Evolutionary conservation across 2,888 invertebrate species (phyloP).

Genomic region (Pimpla rufipes): DNA sequence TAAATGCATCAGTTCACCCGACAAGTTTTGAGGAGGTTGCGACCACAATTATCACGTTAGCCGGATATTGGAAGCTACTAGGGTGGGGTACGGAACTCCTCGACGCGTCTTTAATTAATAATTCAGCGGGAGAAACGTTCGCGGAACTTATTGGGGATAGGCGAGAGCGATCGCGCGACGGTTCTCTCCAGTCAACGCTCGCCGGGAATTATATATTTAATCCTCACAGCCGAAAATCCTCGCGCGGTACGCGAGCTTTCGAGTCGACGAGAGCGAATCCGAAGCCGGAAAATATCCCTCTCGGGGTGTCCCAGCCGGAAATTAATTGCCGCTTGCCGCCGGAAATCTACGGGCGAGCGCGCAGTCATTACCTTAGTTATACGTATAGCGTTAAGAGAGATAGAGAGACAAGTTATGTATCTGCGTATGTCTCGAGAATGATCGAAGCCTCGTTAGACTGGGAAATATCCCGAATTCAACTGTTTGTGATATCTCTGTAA

Average conservation of each 20-base stretch:
- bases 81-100: slow-evolving; percentile 2
- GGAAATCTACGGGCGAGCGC: slow-evolving; percentile 15
- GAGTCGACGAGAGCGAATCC: slow-evolving; percentile 3
- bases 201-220: slow-evolving; percentile 38
- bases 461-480: slow-evolving; percentile 73
- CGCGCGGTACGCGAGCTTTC: background rate
- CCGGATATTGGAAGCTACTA: slow-evolving; percentile 32
- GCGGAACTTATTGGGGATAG: background rate
- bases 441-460: slow-evolving; percentile 37
- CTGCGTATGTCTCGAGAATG: slow-evolving; percentile 19
- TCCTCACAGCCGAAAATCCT: slow-evolving; percentile 15
- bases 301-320: slow-evolving; percentile 9
- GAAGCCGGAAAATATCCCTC: slow-evolving; percentile 25
- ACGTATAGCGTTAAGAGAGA: slow-evolving; percentile 5
- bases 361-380: background rate
- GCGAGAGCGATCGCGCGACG: background rate
- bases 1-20: background rate
- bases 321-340: slow-evolving; percentile 12
- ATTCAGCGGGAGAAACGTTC: slow-evolving; percentile 6
- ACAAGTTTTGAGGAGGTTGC: background rate
- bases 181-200: background rate
- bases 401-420: slow-evolving; percentile 15
- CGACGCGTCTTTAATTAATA: slow-evolving; percentile 29
- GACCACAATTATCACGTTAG: slow-evolving; percentile 9
- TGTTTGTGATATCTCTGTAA: slow-evolving; percentile 74